These are phyloP conservation scores for Sminthurinus signatus DNA, from an alignment of 1,140 invertebrate genomes.

Conservation along the genomic window DNA sequence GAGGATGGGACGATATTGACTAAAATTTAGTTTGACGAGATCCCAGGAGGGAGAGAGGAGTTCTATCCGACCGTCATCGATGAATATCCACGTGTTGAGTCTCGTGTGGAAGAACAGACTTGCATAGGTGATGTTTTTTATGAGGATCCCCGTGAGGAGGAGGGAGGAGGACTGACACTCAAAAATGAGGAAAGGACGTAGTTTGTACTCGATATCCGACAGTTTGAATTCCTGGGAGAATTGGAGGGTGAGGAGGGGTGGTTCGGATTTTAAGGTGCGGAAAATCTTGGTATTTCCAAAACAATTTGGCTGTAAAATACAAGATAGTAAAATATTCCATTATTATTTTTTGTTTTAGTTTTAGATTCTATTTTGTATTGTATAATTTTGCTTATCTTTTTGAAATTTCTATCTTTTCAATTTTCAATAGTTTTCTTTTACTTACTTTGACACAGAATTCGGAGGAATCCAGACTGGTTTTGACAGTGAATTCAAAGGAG, in stretches of 20 bases:
- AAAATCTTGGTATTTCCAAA: constrained; percentile 37
- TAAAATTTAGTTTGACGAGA: constrained; percentile 11
- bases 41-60: not conserved
- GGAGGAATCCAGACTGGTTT: constrained; percentile 30
- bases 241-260: constrained; percentile 25
- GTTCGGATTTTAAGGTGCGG: constrained; percentile 24
- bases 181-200: constrained; percentile 4
- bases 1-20: constrained; percentile 11
- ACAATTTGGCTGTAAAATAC: constrained; percentile 36
- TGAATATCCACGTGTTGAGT: constrained; percentile 36
- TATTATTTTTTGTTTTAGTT: not conserved
- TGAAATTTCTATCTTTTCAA: no score
- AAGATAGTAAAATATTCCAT: not conserved
- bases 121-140: constrained; percentile 17
- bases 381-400: no score
- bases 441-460: constrained; percentile 40
- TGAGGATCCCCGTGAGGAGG: constrained; percentile 1
- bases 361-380: no score
- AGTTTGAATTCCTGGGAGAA: constrained; percentile 18
- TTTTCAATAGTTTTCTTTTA: no score
- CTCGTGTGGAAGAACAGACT: constrained; percentile 36
- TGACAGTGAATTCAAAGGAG: constrained; percentile 37
- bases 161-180: constrained; percentile 13
- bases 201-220: constrained; percentile 11
- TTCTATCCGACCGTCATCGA: constrained; percentile 17